Evolutionary conservation across 2,797 vertebrate species (phyloP).

Genomic region (Girardinus metallicus): DNA sequence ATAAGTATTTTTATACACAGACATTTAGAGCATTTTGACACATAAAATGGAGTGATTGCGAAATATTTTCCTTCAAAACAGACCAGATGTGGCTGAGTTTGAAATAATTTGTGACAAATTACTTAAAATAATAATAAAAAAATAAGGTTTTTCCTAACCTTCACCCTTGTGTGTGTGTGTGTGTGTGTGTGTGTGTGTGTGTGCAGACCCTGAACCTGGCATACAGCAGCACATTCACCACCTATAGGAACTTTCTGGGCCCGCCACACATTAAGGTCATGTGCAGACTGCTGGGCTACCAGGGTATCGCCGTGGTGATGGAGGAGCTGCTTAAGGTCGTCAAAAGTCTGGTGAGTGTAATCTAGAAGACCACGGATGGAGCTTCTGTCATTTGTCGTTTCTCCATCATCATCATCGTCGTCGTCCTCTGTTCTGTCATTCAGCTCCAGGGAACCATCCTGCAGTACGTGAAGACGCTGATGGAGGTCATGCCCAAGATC

Average conservation of each 20-base stretch:
- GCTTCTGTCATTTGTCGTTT: not conserved
- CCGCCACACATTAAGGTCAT: conserved; percentile 96
- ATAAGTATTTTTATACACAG: not conserved
- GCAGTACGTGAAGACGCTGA: conserved; percentile 98
- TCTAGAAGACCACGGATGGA: not conserved
- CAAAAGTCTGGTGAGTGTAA: conserved; percentile 92
- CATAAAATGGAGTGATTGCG: not conserved
- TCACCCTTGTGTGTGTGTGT: too few relatives aligned
- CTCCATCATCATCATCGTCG: too few relatives aligned
- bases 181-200: not conserved
- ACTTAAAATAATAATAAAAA: too few relatives aligned
- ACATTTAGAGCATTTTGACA: not conserved
- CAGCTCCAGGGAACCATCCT: conserved; percentile 98
- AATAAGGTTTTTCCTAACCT: not conserved
- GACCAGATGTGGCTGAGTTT: not conserved
- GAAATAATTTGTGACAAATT: not conserved
- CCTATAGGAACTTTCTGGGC: conserved; percentile 94
- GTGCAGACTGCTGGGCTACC: conserved; percentile 97
- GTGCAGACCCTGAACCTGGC: conserved; percentile 92
- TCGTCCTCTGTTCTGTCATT: not conserved
- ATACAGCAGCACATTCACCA: conserved; percentile 94
- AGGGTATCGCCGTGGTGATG: conserved; percentile 99
- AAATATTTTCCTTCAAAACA: not conserved
- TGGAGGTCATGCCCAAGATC: conserved; percentile 99
- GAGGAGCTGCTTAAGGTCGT: conserved; percentile 98